phyloP scores from a whole-genome alignment of 2,797 vertebrate genomes.

The Cuculus canorus region DNA sequence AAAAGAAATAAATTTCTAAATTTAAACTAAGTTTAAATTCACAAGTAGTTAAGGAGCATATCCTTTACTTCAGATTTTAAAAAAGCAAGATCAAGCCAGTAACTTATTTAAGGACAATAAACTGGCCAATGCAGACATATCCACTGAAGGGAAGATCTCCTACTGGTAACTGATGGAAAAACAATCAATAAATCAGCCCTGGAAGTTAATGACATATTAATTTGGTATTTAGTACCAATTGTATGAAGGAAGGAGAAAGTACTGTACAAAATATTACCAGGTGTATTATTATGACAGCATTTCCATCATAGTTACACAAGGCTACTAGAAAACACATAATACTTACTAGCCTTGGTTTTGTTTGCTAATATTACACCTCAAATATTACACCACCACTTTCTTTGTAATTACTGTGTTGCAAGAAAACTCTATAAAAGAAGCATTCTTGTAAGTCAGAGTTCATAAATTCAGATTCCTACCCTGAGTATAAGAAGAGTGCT shows the following conservation, averaged over 20 bases:
- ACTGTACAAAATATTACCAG: not conserved
- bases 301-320: not conserved
- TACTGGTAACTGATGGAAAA: slow-evolving; percentile 44
- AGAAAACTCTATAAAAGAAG: not conserved
- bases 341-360: not conserved
- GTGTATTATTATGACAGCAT: not conserved
- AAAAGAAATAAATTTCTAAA: not conserved
- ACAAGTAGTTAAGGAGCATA: not conserved
- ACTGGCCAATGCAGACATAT: not conserved
- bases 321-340: not conserved
- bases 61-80: not conserved
- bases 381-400: not conserved
- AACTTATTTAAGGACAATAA: not conserved
- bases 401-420: not conserved
- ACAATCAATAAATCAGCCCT: slow-evolving; percentile 7
- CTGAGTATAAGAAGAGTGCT: not conserved
- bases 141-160: slow-evolving; percentile 2
- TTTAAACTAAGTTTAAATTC: not conserved
- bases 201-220: not conserved
- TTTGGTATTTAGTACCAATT: not conserved
- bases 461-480: not conserved
- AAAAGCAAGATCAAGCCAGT: not conserved
- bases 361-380: not conserved
- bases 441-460: not conserved
- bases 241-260: not conserved